Conservation (phyloP, 2,888 invertebrate genomes). For the Agonopterix subpropinquella region DNA sequence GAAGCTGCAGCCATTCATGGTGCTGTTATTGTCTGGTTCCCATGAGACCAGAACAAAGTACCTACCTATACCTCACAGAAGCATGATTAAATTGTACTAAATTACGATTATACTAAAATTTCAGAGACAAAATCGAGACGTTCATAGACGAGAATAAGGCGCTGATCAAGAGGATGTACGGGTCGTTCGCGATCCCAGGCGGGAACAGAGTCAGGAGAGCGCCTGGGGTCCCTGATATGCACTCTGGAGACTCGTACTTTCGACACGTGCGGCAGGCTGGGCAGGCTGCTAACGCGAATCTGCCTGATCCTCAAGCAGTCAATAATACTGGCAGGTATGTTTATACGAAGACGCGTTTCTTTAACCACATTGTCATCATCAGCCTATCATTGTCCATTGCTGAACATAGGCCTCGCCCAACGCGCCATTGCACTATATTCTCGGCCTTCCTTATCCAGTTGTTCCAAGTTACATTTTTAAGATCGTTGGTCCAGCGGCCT, state of each 20-base stretch:
- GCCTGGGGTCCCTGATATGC: constrained; percentile 75
- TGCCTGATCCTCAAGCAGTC: constrained; percentile 58
- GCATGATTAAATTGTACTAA: background rate
- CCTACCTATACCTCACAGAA: no score
- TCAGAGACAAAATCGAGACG: constrained; percentile 90
- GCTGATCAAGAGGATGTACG: constrained; percentile 94
- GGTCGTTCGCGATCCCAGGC: constrained; percentile 82
- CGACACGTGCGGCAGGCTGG: constrained; percentile 60
- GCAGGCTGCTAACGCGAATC: constrained; percentile 46
- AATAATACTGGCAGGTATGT: constrained; percentile 61
- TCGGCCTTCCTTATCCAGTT: no score
- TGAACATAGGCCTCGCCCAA: no score
- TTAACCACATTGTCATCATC: background rate
- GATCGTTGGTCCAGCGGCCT: no score
- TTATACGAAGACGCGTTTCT: background rate
- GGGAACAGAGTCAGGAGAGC: constrained; percentile 58
- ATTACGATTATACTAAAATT: constrained; percentile 23
- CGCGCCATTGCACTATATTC: no score
- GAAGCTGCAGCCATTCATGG: no score
- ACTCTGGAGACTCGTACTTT: constrained; percentile 61
- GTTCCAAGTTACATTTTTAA: no score
- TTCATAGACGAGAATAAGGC: constrained; percentile 97
- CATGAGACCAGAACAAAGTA: no score
- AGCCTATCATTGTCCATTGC: background rate
- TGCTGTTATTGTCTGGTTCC: no score